Evolutionary conservation across 2,113 vertebrate genomes (phyloP), one percentile per base, ranked within the genome.

Genomic region (Ochotona curzoniae): DNA sequence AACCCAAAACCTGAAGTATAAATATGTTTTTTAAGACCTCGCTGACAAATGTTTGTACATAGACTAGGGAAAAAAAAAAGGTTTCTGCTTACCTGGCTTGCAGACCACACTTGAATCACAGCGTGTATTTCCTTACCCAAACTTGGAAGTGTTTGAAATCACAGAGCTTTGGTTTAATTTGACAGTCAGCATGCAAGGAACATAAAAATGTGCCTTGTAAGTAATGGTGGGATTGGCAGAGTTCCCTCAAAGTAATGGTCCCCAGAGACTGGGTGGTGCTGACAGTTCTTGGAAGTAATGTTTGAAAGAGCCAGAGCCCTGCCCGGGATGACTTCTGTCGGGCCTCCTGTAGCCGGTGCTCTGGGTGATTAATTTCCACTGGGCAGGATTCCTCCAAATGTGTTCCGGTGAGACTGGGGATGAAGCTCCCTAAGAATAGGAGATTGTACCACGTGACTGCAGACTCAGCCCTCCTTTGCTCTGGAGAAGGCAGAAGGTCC

Each of bases 151-250:
- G 64, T 87, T 87, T 75, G 89, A 83, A 93, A 88, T 32, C 76
- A 78, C 93, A 91, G 74, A 92, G 91, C 95, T 94, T 83, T 87
- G 47, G 61, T 92, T 92, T 82, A 61, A 23, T 93, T 94, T 94
- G 92, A 95, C 64, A 93, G 54, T 93, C 86, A 54, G 78, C 80
- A 88, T 97, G 93, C 95, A 81, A 83, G 69, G 74, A 87, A 83
- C 73, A 90, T 94, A 70, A 90, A 81, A 90, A 87, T 0, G 26
- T 25, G 73, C 67, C 80, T 94, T 96, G 70, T 76, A 85, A 95
- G 91, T 97, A 97, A 95, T 97, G 96, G 91, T 93, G n/a, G 10
- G 38, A 30, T 97, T 5, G 0, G 83, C 88, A 75, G 38, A 14
- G 74, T 69, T 95, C 95, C 97, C 92, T 20, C 1, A 75, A 86